Evolutionary conservation across 2,797 vertebrate genomes (phyloP), one percentile per base, ranked within the genome.

Genomic region (Parauchenoglanis ngamensis): DNA sequence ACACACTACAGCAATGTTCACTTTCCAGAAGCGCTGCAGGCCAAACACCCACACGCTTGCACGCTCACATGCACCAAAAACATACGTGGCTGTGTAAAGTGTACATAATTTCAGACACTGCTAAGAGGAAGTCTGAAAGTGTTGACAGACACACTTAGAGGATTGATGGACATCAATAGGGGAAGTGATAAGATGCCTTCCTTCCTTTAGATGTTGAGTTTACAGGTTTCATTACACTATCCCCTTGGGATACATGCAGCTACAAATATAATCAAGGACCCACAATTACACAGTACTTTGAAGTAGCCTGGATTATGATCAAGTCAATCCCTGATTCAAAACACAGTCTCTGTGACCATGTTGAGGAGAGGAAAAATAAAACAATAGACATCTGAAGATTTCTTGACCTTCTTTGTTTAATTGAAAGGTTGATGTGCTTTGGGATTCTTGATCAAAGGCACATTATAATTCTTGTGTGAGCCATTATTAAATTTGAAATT

Each of bases 251-350:
- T 93, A 93, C 94, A 94, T n/a, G 93, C 93, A 89, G 93, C 93
- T 93, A 94, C 93, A 94, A 93, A 95, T 94, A 91, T 94, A 95
- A 96, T 95, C 93, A 95, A 95, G 94, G 93, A 95, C 93, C 76
- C 49, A 56, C 28, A 56, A 78, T 31, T 56, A 93, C 92, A 93
- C 91, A 76, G 72, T 7, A 91, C 94, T 95, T 95, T 96, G 93
- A 96, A 56, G 31, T 56, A 76, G 46, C 73, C 11, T 76, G 46
- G 73, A 94, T 91, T 92, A 31, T 85, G 92, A 95, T 95, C 95
- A 95, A 85, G 94, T 92, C 91, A 91, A 92, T 94, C 90, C 88
- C 87, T 83, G 44, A 79, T 88, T 91, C 87, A 93, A 91, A 94
- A 92, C 91, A 91, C 85, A 91, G 91, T 92, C 94, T 95, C 93